A percentile compares a stretch with the other conserved stretches of the same genome.
phyloP scores from a whole-genome alignment of 2,888 invertebrate species.

The Parnassius apollo region DNA sequence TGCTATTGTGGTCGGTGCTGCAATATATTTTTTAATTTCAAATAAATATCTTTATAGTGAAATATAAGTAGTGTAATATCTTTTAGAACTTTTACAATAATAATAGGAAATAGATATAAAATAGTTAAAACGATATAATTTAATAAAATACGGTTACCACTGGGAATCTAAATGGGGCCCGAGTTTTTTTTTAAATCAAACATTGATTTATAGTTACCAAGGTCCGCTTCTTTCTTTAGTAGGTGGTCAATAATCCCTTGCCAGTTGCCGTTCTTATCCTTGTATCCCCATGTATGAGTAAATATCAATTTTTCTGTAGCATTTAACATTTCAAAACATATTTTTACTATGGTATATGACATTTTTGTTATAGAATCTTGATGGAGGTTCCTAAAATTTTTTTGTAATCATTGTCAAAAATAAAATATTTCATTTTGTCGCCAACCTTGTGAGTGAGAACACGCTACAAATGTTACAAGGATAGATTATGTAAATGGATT shows the following conservation, averaged over 20 bases:
- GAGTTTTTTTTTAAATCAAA: neutral
- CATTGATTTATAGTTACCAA: slow-evolving; percentile 45
- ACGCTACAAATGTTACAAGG: neutral
- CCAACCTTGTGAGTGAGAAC: neutral
- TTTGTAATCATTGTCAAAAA: too few relatives aligned
- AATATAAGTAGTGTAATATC: too few relatives aligned
- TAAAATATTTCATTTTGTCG: too few relatives aligned
- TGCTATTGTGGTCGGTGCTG: too few relatives aligned
- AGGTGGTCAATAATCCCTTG: slow-evolving; percentile 62
- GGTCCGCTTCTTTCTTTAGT: slow-evolving; percentile 62
- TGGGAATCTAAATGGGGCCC: neutral
- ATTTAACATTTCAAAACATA: slow-evolving; percentile 72
- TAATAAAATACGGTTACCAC: neutral
- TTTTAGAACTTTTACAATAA: too few relatives aligned
- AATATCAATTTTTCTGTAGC: slow-evolving; percentile 57
- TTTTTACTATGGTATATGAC: slow-evolving; percentile 61
- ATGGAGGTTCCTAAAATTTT: slow-evolving; percentile 51
- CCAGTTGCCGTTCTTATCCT: slow-evolving; percentile 68
- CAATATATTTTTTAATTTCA: too few relatives aligned
- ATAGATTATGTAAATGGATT: neutral
- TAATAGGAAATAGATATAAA: too few relatives aligned
- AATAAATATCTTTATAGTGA: too few relatives aligned
- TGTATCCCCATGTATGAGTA: slow-evolving; percentile 70
- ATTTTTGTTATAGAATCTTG: slow-evolving; percentile 72
- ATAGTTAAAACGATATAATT: too few relatives aligned